These are phyloP conservation scores for Myotis pilosus DNA, from an alignment of 2,797 vertebrate genomes.

Conservation along the genomic window DNA sequence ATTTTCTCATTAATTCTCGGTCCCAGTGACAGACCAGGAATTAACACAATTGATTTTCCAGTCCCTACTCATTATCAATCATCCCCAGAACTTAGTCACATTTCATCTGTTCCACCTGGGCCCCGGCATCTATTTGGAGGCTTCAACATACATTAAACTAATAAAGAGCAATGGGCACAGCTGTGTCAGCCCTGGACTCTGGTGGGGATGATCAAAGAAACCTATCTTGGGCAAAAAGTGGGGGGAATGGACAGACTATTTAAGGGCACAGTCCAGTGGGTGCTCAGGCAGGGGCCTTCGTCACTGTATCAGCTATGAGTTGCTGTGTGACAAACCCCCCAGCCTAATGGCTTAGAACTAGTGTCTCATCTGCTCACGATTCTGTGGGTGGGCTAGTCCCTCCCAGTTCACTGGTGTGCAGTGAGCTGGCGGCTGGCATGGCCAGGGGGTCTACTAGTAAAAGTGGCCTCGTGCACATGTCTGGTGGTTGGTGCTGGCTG, in stretches of 20 bases:
- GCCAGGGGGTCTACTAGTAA: neutral
- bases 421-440: neutral
- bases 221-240: constrained; percentile 6
- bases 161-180: constrained; percentile 69
- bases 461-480: rapidly evolving
- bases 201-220: constrained; percentile 25
- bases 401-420: rapidly evolving
- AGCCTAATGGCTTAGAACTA: neutral
- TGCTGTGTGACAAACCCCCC: neutral
- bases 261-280: neutral
- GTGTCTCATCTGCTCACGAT: neutral
- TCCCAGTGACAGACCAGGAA: constrained; percentile 85
- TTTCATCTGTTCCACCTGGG: constrained; percentile 83
- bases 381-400: neutral
- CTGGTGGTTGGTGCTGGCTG: neutral
- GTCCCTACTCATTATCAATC: constrained; percentile 85
- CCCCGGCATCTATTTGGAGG: constrained; percentile 71
- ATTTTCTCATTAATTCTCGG: constrained; percentile 86
- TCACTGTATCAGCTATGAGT: no score
- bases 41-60: constrained; percentile 88
- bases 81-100: constrained; percentile 84
- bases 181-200: constrained; percentile 18
- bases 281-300: rapidly evolving
- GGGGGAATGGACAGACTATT: neutral
- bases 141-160: constrained; percentile 80